Percentiles rank a stretch among this genome's conserved stretches.
Conservation (phyloP, 2,797 vertebrate genomes). For the Rhyacichthys aspro region DNA sequence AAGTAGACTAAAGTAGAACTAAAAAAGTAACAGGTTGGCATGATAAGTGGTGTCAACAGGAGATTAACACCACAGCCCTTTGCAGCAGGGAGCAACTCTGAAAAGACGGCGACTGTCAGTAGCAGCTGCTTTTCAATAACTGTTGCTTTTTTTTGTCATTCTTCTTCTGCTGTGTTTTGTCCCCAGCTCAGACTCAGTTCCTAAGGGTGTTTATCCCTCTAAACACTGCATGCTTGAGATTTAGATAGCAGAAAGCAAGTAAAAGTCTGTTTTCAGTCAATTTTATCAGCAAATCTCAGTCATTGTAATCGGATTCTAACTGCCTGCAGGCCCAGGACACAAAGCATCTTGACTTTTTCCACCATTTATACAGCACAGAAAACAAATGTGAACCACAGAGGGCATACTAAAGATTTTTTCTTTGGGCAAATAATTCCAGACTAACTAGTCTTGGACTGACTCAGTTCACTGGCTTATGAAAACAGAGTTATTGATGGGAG, state of each 20-base stretch:
- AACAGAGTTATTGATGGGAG: too few relatives aligned
- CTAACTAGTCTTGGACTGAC: too few relatives aligned
- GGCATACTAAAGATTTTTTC: neutral
- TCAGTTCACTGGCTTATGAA: too few relatives aligned
- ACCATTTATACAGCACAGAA: neutral
- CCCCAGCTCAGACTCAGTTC: slow-evolving; percentile 10
- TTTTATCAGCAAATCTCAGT: slow-evolving; percentile 34
- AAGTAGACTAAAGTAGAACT: neutral
- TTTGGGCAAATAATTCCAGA: neutral
- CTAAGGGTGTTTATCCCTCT: slow-evolving; percentile 13
- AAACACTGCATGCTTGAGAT: slow-evolving; percentile 30
- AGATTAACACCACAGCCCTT: slow-evolving; percentile 15
- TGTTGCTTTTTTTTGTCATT: slow-evolving; percentile 19
- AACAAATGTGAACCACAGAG: neutral
- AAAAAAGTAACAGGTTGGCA: slow-evolving; percentile 13
- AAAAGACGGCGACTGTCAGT: slow-evolving; percentile 14
- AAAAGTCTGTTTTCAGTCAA: slow-evolving; percentile 20
- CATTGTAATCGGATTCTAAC: slow-evolving; percentile 30
- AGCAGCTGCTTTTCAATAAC: slow-evolving; percentile 38
- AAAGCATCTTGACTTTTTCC: slow-evolving; percentile 11
- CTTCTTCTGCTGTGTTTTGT: slow-evolving; percentile 30
- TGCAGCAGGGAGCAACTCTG: neutral
- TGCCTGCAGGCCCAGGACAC: slow-evolving; percentile 7
- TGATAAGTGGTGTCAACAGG: neutral
- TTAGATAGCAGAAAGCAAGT: slow-evolving; percentile 14